Conservation (phyloP, 2,113 vertebrate genomes). For the Montifringilla adamsi region DNA sequence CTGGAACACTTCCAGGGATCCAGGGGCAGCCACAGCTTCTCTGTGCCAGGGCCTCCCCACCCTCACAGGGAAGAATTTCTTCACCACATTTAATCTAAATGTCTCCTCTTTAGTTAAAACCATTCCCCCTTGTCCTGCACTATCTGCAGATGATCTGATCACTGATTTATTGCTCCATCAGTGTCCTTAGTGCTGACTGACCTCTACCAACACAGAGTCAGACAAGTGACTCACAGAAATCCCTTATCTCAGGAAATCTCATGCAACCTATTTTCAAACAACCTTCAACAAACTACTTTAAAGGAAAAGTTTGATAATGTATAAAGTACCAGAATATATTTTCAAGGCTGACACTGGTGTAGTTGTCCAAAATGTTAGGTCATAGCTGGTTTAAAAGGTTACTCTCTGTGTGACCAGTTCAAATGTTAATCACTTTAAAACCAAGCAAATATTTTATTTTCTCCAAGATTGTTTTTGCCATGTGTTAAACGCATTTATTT, state of each 20-base stretch:
- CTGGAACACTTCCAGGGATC: rapidly evolving
- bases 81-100: not conserved
- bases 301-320: not conserved
- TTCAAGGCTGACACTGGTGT: not conserved
- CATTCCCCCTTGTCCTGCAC: not conserved
- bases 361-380: not conserved
- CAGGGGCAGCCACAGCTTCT: not conserved
- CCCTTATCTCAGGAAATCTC: not conserved
- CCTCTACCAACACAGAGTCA: not conserved
- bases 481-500: not conserved
- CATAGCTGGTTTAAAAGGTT: not conserved
- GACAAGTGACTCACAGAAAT: not conserved
- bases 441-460: not conserved
- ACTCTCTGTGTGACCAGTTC: not conserved
- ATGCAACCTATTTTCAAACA: not conserved
- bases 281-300: not conserved
- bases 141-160: not conserved
- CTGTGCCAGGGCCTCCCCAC: rapidly evolving
- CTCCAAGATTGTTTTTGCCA: not conserved
- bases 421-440: not conserved
- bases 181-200: not conserved
- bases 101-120: not conserved
- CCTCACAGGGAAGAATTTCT: not conserved
- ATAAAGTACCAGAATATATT: not conserved
- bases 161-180: not conserved